phyloP scores from a whole-genome alignment of 2,888 invertebrate species.

The Patella ulyssiponensis region DNA sequence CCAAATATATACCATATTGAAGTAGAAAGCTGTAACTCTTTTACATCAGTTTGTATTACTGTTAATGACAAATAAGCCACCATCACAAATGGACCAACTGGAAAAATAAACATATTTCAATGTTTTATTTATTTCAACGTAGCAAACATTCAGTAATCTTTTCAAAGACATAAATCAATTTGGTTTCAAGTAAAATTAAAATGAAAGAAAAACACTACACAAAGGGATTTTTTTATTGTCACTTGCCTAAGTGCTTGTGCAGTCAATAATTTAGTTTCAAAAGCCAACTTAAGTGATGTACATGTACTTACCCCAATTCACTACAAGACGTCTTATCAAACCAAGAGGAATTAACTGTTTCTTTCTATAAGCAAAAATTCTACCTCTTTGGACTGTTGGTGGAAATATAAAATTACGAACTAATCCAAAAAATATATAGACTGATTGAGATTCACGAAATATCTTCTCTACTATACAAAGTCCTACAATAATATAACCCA shows the following conservation, averaged over 20 bases:
- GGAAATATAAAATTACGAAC: constrained; percentile 64
- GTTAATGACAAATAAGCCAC: constrained; percentile 56
- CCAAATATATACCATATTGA: constrained; percentile 61
- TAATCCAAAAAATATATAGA: constrained; percentile 61
- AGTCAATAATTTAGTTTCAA: too few relatives aligned
- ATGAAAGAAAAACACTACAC: too few relatives aligned
- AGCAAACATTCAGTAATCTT: too few relatives aligned
- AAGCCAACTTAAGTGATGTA: too few relatives aligned
- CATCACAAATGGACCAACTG: constrained; percentile 64
- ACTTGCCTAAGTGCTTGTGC: too few relatives aligned
- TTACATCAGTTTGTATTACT: constrained; percentile 45
- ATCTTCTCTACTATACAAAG: constrained; percentile 62
- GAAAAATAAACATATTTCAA: constrained; percentile 17
- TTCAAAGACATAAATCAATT: too few relatives aligned
- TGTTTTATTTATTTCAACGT: neutral
- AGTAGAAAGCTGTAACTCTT: constrained; percentile 34
- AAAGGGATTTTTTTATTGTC: too few relatives aligned
- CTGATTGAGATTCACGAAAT: constrained; percentile 60
- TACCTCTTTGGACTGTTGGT: constrained; percentile 38
- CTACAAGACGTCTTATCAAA: constrained; percentile 51
- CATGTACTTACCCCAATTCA: constrained; percentile 60
- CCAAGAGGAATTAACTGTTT: constrained; percentile 52
- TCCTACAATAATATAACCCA: constrained; percentile 62
- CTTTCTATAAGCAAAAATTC: constrained; percentile 48
- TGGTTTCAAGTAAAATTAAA: too few relatives aligned